A percentile compares a stretch with the other conserved stretches of the same genome.
Conservation (phyloP, 2,797 vertebrate species). For the Esox masquinongy region DNA sequence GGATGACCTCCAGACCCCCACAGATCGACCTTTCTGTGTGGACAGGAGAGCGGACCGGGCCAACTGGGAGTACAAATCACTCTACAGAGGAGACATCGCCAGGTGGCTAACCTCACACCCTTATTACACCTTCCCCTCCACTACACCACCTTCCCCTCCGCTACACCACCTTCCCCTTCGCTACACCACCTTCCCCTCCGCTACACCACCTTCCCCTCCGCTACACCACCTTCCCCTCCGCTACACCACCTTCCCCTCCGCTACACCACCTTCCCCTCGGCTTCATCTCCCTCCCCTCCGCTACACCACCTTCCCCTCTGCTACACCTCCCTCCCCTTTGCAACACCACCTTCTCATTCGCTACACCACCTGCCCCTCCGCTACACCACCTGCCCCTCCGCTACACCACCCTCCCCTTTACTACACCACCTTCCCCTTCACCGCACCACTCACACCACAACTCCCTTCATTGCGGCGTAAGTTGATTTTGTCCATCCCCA, state of each 20-base stretch:
- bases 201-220: neutral
- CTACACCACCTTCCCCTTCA: neutral
- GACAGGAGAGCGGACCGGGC: slow-evolving; percentile 87
- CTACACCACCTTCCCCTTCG: neutral
- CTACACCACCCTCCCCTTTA: neutral
- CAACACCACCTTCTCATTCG: neutral
- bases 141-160: slow-evolving; percentile 8
- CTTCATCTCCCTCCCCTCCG: slow-evolving; percentile 9
- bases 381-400: neutral
- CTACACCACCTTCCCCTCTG: slow-evolving; percentile 17
- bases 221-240: neutral
- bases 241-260: too few species aligned
- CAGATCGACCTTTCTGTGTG: slow-evolving; percentile 78
- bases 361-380: neutral
- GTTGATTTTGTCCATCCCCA: too few species aligned
- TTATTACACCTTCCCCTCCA: neutral
- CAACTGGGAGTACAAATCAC: slow-evolving; percentile 96
- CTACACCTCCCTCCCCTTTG: neutral
- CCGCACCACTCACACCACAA: neutral
- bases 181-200: slow-evolving; percentile 18
- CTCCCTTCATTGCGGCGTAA: neutral
- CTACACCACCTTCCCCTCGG: slow-evolving; percentile 4
- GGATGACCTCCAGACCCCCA: slow-evolving; percentile 80
- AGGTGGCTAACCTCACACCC: slow-evolving; percentile 71
- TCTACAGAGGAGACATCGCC: slow-evolving; percentile 90